Base-by-base conservation (phyloP, 2,888 invertebrate genomes). In the Pristionchus entomophagus region DNA sequence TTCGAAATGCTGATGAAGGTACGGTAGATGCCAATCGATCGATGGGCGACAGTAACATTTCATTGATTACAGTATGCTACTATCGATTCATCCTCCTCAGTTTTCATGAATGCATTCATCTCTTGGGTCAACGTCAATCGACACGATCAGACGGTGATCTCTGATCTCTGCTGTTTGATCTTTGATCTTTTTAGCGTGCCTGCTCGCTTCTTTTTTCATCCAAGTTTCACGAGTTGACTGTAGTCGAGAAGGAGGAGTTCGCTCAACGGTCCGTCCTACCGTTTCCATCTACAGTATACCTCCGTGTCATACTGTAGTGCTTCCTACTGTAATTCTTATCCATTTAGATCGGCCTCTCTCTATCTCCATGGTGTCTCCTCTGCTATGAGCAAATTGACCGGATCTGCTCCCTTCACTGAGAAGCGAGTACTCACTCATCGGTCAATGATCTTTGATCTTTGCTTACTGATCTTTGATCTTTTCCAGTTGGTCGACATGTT, bases 1-100 rank as follows among this genome's bases (percentile, higher is more conserved):
- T 73, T 73, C 73, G 73, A 73, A 26, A 26, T 45, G n/a, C 41
- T 73, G 41, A 73, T 73, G 73, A 73, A 73, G 45, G 73, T 73
- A 73, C 73, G 12, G 73, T 73, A 73, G 22, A 10, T 59, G 59
- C 8, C 26, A 19, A 69, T 69, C 65, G 65, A 69, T 73, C 12
- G 73, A 45, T 26, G 22, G 41, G 19, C 41, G 29, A 73, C 73
- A 41, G 73, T 73, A 73, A 73, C 26, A 4, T 22, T 45, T 8
- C 26, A n/a, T n/a, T n/a, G n/a, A n/a, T n/a, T n/a, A n/a, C n/a
- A 73, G 73, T 12, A 73, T n/a, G 38, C 73, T 32, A 17, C 41
- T 1, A n/a, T 12, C 14, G 8, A 12, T 45, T 35, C 32, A 26
- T 26, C 73, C 12, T 12, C 73, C 12, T 22, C 41, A 3, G 45